phyloP scores from a whole-genome alignment of 2,888 invertebrate species.

The Ferdinandea cuprea region DNA sequence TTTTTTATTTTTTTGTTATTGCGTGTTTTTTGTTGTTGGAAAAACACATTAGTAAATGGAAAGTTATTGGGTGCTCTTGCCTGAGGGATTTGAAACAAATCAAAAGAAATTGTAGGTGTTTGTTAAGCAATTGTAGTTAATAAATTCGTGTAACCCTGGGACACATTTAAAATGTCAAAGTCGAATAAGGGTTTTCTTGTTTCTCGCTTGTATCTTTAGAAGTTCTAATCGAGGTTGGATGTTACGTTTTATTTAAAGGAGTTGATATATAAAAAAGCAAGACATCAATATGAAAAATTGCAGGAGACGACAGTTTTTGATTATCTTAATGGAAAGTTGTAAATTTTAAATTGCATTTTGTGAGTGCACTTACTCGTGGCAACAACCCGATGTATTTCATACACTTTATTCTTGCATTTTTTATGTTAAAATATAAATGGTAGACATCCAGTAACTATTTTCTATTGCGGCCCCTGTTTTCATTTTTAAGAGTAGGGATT shows the following conservation, averaged over 20 bases:
- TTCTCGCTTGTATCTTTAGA: background rate
- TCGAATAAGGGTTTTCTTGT: background rate
- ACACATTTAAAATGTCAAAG: constrained; percentile 16
- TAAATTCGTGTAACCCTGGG: constrained; percentile 4
- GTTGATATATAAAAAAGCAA: no score
- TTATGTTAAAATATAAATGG: no score
- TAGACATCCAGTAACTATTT: no score
- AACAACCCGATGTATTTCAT: no score
- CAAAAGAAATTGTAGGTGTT: constrained; percentile 11
- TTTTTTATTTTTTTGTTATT: background rate
- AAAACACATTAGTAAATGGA: constrained; percentile 24
- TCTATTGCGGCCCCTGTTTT: no score
- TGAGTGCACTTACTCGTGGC: no score
- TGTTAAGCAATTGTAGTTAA: background rate
- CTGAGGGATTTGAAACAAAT: constrained; percentile 30
- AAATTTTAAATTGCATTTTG: no score
- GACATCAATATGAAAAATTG: no score
- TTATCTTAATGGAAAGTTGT: no score
- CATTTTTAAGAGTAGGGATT: no score
- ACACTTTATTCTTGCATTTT: no score
- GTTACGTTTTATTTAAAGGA: background rate
- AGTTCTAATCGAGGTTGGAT: background rate
- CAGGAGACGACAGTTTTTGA: no score
- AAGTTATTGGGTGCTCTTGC: constrained; percentile 27
- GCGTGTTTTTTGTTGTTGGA: background rate